These are phyloP conservation scores for Eupithecia tripunctaria DNA, from an alignment of 2,888 invertebrate genomes.

Conservation along the genomic window DNA sequence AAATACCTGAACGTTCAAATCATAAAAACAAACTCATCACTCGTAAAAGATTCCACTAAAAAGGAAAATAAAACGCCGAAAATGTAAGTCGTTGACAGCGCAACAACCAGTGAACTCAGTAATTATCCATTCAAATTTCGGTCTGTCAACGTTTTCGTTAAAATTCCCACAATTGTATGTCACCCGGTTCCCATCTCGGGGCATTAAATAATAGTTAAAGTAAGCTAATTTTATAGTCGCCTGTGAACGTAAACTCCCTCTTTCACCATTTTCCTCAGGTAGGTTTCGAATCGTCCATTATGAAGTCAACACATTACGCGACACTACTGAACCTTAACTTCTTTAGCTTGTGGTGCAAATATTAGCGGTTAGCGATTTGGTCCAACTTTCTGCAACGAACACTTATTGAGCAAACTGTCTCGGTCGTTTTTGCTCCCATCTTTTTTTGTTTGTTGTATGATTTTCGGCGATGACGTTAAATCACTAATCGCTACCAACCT, in stretches of 20 bases:
- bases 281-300: constrained; percentile 65
- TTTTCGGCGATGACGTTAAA: neutral
- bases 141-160: constrained; percentile 62
- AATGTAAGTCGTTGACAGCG: constrained; percentile 42
- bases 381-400: neutral
- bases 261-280: constrained; percentile 47
- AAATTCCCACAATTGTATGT: constrained; percentile 72
- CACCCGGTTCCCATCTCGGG: constrained; percentile 70
- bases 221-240: constrained; percentile 69
- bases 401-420: neutral
- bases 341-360: constrained; percentile 46
- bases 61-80: constrained; percentile 36
- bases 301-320: constrained; percentile 67
- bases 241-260: constrained; percentile 56
- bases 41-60: constrained; percentile 34
- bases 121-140: constrained; percentile 68
- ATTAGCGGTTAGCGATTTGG: constrained; percentile 30
- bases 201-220: constrained; percentile 79
- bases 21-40: constrained; percentile 32
- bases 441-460: neutral
- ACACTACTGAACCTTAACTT: constrained; percentile 58
- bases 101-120: constrained; percentile 58
- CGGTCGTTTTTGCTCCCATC: neutral
- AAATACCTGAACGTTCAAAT: constrained; percentile 24
- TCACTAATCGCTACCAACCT: constrained; percentile 31